Evolutionary conservation across 1,140 invertebrate species (phyloP).

Genomic region (Anthonomus grandis): DNA sequence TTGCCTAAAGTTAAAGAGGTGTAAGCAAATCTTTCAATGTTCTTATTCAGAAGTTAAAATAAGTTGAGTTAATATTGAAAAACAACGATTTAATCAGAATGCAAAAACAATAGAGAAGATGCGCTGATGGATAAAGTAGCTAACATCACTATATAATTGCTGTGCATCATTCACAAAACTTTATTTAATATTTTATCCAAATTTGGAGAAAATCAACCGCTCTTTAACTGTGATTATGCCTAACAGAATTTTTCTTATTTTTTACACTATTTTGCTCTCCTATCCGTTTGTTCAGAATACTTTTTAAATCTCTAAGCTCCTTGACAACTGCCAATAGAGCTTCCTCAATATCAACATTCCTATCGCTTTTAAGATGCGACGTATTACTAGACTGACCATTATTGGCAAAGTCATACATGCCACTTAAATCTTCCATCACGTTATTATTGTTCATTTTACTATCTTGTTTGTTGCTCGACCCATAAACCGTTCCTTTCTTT

Average conservation of each 20-base stretch:
- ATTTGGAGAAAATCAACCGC: no score
- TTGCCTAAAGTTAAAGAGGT: no score
- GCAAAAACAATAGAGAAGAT: no score
- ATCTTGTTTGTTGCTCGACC: slow-evolving; percentile 50
- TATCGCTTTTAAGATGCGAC: slow-evolving; percentile 60
- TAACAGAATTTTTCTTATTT: slow-evolving; percentile 16
- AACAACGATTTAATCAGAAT: no score
- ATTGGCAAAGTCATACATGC: slow-evolving; percentile 50
- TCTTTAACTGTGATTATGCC: slow-evolving; percentile 23
- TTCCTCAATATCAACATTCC: slow-evolving; percentile 59
- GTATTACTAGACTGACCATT: slow-evolving; percentile 48
- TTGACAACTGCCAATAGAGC: slow-evolving; percentile 59
- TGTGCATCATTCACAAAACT: no score
- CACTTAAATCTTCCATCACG: slow-evolving; percentile 49
- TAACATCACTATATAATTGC: no score
- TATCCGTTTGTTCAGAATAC: slow-evolving; percentile 26
- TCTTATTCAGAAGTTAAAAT: no score
- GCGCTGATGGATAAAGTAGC: no score
- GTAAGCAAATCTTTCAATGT: no score
- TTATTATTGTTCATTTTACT: slow-evolving; percentile 60
- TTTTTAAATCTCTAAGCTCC: slow-evolving; percentile 62
- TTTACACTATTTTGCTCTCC: slow-evolving; percentile 5
- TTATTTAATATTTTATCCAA: no score
- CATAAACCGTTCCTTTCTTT: slow-evolving; percentile 65
- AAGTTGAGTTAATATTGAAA: no score